Conservation (phyloP, 1,140 invertebrate species). For the Papilio helenus region DNA sequence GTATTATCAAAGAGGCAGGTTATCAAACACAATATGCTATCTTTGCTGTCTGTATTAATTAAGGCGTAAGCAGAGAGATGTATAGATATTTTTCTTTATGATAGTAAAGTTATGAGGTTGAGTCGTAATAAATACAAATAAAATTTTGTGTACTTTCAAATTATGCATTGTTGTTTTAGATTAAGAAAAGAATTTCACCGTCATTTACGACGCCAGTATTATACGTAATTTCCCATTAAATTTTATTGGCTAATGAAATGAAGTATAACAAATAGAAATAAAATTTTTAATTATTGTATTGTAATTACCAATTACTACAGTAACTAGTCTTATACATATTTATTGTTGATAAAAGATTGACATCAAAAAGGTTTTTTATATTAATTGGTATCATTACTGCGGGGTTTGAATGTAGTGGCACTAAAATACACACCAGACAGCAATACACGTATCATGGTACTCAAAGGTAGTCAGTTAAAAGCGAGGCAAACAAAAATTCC, state of each 20-base stretch:
- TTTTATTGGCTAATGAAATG: neutral
- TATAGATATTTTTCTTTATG: no score
- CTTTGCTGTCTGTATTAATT: neutral
- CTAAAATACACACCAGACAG: no score
- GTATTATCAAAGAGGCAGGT: neutral
- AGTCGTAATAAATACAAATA: no score
- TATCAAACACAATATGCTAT: neutral
- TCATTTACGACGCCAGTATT: neutral
- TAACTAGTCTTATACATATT: neutral
- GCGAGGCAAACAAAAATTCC: no score
- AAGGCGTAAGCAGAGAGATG: neutral
- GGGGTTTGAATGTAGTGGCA: no score
- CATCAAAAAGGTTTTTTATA: neutral
- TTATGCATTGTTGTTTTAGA: neutral
- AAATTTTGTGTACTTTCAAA: neutral
- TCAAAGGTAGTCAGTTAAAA: no score
- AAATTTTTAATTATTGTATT: neutral
- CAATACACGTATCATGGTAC: no score
- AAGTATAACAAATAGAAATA: neutral
- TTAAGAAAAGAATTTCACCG: neutral
- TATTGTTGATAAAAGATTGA: neutral
- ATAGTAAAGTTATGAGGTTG: no score
- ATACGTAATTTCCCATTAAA: neutral
- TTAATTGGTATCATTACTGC: no score
- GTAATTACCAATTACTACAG: neutral